Conservation (phyloP, 1,140 invertebrate genomes). For the Aradophagus sp. region DNA sequence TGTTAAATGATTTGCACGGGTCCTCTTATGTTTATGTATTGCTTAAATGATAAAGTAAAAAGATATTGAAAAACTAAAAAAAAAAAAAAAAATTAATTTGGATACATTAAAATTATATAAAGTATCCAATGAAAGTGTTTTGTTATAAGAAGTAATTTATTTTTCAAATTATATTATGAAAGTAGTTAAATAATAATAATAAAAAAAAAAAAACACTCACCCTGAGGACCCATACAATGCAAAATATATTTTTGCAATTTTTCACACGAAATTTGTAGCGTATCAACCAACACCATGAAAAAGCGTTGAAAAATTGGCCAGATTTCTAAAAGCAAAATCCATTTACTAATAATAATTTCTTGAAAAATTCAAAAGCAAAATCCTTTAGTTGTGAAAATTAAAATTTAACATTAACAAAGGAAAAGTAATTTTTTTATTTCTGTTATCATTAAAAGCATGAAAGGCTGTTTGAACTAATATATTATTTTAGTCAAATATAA, state of each 20-base stretch:
- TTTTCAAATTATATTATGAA: too few relatives aligned
- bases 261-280: neutral
- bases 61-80: too few relatives aligned
- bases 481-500: too few relatives aligned
- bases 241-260: slow-evolving; percentile 2
- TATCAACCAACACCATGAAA: slow-evolving; percentile 10
- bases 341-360: neutral
- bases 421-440: too few relatives aligned
- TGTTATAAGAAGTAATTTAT: too few relatives aligned
- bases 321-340: slow-evolving; percentile 14
- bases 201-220: slow-evolving; percentile 27
- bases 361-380: neutral
- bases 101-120: too few relatives aligned
- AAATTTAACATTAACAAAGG: neutral
- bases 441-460: too few relatives aligned
- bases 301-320: slow-evolving; percentile 24
- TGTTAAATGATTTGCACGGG: slow-evolving; percentile 15
- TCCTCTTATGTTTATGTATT: slow-evolving; percentile 7
- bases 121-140: too few relatives aligned
- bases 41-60: too few relatives aligned
- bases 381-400: slow-evolving; percentile 24
- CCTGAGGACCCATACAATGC: slow-evolving; percentile 7
- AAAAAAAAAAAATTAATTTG: too few relatives aligned
- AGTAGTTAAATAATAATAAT: too few relatives aligned
- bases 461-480: too few relatives aligned